Base-by-base conservation (phyloP, 2,888 invertebrate species). In the Molanna angustata region DNA sequence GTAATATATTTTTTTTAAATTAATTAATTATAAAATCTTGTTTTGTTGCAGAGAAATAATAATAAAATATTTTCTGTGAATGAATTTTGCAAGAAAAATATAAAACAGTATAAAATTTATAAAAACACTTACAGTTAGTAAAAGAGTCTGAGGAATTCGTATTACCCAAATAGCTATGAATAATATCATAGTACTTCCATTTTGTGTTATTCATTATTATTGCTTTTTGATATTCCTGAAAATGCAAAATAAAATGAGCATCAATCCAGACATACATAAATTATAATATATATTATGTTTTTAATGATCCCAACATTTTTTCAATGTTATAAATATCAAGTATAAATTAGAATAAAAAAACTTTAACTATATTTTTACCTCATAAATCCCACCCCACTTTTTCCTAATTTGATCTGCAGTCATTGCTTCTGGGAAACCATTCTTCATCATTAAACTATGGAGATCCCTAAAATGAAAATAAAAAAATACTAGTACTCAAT, bases 381-480 rank as follows among this genome's bases (percentile, higher is more conserved):
- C 75, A 68, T 71, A 74, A 40, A 70, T 72, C 49, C 74, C 74
- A 19, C 69, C 68, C 76, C 76, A 77, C 58, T 76, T 77, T 60
- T 74, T 76, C 41, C 76, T 67, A 1, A 76, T 69, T 66, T 74
- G 73, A 21, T 68, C 67, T 17, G 75, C 57, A 11, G 73, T 71
- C 67, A 76, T 73, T 58, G 72, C 69, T 57, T 66, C 63, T 17
- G 77, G 76, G 59, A 75, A 77, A 14, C 74, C 76, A 65, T 71
- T 71, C 31, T 73, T 65, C 43, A 70, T 55, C 19, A 77, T 64
- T 41, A 77, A 67, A 62, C 69, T 69, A 54, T 68, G 64, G 58
- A 77, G 75, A 48, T 74, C 72, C 39, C 76, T 76, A 62, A 19
- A 67, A 65, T 53, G 16, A 50, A n/a, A n/a, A n/a, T n/a, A n/a